A percentile compares a stretch with the other conserved stretches of the same genome.
phyloP scores from a whole-genome alignment of 2,113 vertebrate genomes.

The Apistogramma diplotaenia region DNA sequence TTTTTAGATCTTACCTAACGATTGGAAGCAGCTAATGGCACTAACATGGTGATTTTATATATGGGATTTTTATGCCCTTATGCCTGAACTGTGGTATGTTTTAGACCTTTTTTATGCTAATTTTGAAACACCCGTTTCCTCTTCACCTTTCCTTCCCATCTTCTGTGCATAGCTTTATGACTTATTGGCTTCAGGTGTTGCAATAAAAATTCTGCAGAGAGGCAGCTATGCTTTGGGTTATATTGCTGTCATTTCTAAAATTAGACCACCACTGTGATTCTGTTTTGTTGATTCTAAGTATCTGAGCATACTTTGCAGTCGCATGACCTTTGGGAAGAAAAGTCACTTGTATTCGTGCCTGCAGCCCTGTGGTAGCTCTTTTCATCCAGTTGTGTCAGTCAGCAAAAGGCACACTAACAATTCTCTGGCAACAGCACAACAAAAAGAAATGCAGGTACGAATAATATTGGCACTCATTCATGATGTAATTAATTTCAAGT shows the following conservation, averaged over 20 bases:
- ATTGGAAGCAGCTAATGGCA: no score
- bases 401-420: neutral
- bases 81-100: neutral
- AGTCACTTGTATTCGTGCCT: neutral
- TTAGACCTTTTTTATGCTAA: neutral
- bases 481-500: neutral
- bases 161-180: neutral
- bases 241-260: neutral
- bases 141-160: neutral
- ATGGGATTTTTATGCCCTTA: no score
- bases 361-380: neutral
- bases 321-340: neutral
- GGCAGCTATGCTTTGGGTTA: neutral
- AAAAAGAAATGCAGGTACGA: neutral
- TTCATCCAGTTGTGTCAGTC: neutral
- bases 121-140: neutral
- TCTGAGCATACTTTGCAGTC: neutral
- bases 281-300: neutral
- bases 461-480: neutral
- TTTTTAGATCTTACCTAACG: no score
- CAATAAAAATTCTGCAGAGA: neutral
- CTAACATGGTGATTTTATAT: no score
- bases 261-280: neutral
- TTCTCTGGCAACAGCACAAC: neutral
- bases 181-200: neutral